Percentiles rank a stretch among this genome's conserved stretches.
Evolutionary conservation across 2,113 vertebrate genomes (phyloP).

Genomic region (Oreochromis spilurus): DNA sequence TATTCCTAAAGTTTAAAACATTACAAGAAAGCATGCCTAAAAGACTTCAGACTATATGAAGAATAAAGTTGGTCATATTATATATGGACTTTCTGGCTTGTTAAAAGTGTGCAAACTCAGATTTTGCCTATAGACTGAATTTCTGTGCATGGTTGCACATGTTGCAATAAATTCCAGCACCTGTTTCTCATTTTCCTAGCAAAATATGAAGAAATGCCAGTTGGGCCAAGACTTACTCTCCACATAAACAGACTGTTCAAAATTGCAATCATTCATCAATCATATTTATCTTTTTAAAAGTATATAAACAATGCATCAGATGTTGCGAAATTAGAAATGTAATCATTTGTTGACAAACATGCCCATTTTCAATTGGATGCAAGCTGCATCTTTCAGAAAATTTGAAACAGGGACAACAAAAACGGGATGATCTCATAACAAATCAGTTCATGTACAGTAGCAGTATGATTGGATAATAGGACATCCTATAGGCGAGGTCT

Average conservation of each 20-base stretch:
- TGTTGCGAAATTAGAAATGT: not conserved
- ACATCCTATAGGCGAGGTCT: not conserved
- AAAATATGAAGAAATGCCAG: not conserved
- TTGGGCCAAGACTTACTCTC: not conserved
- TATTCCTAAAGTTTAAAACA: not conserved
- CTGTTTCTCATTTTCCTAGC: not conserved
- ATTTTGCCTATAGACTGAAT: not conserved
- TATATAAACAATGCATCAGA: not conserved
- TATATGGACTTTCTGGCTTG: not conserved
- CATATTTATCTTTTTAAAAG: not conserved
- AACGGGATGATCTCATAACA: not conserved
- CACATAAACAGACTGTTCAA: not conserved
- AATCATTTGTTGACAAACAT: not conserved
- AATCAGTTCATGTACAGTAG: not conserved
- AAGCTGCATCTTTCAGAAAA: not conserved
- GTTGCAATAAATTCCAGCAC: not conserved
- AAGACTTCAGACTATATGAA: not conserved
- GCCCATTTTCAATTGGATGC: not conserved
- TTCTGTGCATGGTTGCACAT: not conserved
- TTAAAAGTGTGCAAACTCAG: not conserved
- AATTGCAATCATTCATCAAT: not conserved
- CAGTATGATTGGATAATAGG: not conserved
- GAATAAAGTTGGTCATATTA: not conserved
- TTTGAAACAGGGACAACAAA: not conserved
- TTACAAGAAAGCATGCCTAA: not conserved